Base-by-base conservation (phyloP, 2,888 invertebrate species). In the Teinopalpus imperialis region DNA sequence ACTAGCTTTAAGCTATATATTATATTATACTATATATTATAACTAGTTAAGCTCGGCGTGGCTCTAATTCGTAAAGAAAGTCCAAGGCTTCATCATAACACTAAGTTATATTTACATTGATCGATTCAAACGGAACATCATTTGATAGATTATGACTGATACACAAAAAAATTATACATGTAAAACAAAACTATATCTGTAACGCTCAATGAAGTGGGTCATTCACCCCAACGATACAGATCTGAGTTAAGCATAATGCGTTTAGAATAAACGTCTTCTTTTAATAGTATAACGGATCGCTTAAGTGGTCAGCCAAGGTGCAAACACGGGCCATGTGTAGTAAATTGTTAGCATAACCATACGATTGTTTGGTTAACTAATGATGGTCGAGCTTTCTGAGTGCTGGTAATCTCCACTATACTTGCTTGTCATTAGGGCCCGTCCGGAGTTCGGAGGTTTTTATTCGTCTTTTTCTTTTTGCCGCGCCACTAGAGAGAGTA, bases 301-400 rank as follows among this genome's bases (percentile, higher is more conserved):
- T 40, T 57, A 64, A 66, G 66, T 63, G 67, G 59, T 45, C 39
- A 48, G 48, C 48, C 49, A 23, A 57, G 57, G 54, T 52, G 64
- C 62, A 67, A 66, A 69, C 59, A 67, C 45, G 52, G 50, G 50
- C 41, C 26, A n/a, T 40, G 36, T 46, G 47, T 46, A 42, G 44
- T 49, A 52, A 51, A 52, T 53, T 55, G 53, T 54, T 52, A 48
- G 47, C 53, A 49, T 39, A 43, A 43, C 52, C 52, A 54, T 56
- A 34, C 34, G 51, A 54, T 45, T 69, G 63, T 71, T 69, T 69
- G 60, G 53, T 40, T 54, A 59, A 64, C 65, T 71, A 71, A 71
- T 71, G 69, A 69, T 56, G 56, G 56, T 55, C 58, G 52, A 56
- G 52, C 40, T 35, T 23, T 41, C 48, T 48, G 57, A 60, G 63